A percentile compares a stretch with the other conserved stretches of the same genome.
These are phyloP conservation scores for Psittacula echo DNA, from an alignment of 2,797 vertebrate genomes.

Conservation along the genomic window DNA sequence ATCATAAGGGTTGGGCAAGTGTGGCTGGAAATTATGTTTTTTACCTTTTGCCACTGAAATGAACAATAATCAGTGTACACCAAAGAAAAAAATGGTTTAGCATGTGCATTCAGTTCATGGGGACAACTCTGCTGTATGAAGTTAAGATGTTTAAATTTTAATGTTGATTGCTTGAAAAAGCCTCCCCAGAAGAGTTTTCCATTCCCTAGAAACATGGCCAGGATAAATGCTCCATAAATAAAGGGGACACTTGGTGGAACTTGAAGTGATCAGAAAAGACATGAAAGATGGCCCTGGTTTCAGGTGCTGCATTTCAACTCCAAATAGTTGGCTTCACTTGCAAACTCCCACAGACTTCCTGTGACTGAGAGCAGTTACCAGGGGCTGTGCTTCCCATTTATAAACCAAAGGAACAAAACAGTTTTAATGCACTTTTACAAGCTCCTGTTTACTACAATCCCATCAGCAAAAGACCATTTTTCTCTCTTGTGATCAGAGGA, in stretches of 20 bases:
- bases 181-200: slow-evolving; percentile 39
- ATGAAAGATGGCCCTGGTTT: slow-evolving; percentile 32
- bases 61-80: slow-evolving; percentile 39
- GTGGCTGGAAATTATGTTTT: slow-evolving; percentile 25
- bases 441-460: slow-evolving; percentile 34
- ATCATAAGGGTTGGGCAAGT: slow-evolving; percentile 6
- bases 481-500: not conserved
- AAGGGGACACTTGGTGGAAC: slow-evolving; percentile 37
- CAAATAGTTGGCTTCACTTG: slow-evolving; percentile 3
- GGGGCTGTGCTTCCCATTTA: slow-evolving; percentile 22
- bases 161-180: slow-evolving; percentile 42
- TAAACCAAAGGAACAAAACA: slow-evolving; percentile 38
- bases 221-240: slow-evolving; percentile 49
- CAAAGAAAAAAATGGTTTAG: slow-evolving; percentile 39
- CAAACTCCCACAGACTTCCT: slow-evolving; percentile 16
- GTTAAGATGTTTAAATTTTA: slow-evolving; percentile 43
- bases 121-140: not conserved
- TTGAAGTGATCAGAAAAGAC: slow-evolving; percentile 36
- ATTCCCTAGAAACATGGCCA: slow-evolving; percentile 22
- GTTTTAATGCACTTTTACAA: slow-evolving; percentile 28
- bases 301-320: slow-evolving; percentile 40
- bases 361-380: slow-evolving; percentile 12
- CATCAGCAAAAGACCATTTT: not conserved
- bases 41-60: slow-evolving; percentile 39
- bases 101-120: not conserved